Evolutionary conservation across 2,797 vertebrate genomes (phyloP).

Genomic region (Tolypeutes matacus): DNA sequence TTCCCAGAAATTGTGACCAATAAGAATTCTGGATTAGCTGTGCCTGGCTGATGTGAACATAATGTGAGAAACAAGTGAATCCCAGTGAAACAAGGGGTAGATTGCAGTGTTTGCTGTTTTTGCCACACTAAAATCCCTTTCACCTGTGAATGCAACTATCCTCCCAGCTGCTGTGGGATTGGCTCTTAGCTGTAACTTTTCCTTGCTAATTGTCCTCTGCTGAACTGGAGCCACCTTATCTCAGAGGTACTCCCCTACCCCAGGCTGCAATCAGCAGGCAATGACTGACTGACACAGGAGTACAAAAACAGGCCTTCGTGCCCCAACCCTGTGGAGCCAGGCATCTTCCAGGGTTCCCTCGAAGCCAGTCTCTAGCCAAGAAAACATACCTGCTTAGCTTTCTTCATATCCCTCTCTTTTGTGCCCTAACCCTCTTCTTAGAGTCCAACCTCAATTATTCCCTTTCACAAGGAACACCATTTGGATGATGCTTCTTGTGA

Average conservation of each 20-base stretch:
- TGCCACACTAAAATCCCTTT: not conserved
- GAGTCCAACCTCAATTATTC: not conserved
- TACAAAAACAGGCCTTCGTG: not conserved
- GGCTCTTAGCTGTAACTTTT: not conserved
- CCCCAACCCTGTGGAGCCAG: not conserved
- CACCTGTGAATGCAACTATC: not conserved
- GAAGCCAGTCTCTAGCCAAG: not conserved
- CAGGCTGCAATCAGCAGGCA: not conserved
- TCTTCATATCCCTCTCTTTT: not conserved
- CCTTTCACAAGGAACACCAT: not conserved
- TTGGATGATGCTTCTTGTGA: not conserved
- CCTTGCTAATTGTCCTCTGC: not conserved
- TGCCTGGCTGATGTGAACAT: not conserved
- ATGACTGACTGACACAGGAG: not conserved
- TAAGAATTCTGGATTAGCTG: not conserved
- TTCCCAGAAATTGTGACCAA: not conserved
- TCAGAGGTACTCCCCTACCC: accelerated
- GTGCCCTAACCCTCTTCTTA: not conserved
- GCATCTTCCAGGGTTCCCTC: not conserved
- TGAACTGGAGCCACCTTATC: not conserved
- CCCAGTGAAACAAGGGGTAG: not conserved
- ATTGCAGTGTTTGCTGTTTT: not conserved
- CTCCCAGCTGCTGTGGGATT: not conserved
- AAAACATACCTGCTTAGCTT: not conserved
- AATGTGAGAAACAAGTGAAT: not conserved